Percentiles rank a stretch among this genome's conserved stretches.
Evolutionary conservation across 2,888 invertebrate species (phyloP).

Genomic region (Nymphalis polychloros): DNA sequence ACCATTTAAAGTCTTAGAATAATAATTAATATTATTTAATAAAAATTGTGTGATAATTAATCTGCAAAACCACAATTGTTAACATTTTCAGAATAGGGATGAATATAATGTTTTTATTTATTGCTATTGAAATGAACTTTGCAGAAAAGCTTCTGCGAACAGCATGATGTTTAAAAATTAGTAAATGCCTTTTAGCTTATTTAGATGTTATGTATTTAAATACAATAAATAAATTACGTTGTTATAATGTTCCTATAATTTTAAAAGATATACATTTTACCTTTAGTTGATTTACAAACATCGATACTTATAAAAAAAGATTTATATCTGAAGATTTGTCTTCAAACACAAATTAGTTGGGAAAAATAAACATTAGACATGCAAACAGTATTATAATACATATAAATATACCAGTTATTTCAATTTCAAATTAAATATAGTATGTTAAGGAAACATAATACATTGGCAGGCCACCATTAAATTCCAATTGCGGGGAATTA

Average conservation of each 20-base stretch:
- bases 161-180: conserved; percentile 37
- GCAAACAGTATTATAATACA: no score
- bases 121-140: conserved; percentile 19
- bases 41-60: neutral
- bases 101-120: conserved; percentile 21
- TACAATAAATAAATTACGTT: conserved; percentile 28
- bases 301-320: no score
- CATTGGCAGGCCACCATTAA: no score
- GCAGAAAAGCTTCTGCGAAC: conserved; percentile 21
- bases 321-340: no score
- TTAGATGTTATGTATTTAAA: conserved; percentile 57
- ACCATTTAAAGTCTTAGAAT: conserved; percentile 73
- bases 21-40: conserved; percentile 7
- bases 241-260: conserved; percentile 10
- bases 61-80: neutral
- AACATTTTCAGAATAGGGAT: neutral
- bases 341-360: no score
- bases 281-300: neutral
- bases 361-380: no score
- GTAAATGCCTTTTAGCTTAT: conserved; percentile 58
- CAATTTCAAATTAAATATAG: no score
- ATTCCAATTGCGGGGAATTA: no score
- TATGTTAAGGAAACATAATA: no score
- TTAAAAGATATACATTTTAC: neutral
- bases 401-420: no score